Conservation (phyloP, 2,797 vertebrate species). For the Myotis myotis region DNA sequence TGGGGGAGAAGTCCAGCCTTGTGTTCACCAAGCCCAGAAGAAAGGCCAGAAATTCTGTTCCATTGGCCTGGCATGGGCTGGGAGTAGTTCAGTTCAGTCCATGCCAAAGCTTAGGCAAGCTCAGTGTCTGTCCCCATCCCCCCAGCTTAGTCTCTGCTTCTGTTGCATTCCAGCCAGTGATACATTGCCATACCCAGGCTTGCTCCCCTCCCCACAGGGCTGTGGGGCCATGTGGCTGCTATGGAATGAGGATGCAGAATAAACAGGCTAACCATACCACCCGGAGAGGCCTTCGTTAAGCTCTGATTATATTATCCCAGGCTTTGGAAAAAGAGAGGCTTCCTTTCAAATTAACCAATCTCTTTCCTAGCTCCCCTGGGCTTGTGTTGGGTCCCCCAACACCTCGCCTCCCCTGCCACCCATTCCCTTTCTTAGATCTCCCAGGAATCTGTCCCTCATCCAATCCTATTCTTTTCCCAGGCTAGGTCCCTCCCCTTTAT, state of each 20-base stretch:
- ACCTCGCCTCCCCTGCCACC: neutral
- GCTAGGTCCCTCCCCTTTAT: neutral
- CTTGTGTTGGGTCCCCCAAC: neutral
- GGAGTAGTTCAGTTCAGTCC: neutral
- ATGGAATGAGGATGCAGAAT: neutral
- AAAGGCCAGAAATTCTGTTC: neutral
- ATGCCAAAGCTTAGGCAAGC: neutral
- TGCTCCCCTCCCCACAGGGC: neutral
- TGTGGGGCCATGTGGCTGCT: neutral
- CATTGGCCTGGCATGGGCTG: neutral
- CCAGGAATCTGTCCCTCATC: neutral
- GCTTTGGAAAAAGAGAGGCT: neutral
- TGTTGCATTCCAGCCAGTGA: neutral
- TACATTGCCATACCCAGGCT: neutral
- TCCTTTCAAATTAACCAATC: neutral
- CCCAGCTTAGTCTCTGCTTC: neutral
- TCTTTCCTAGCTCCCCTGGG: neutral
- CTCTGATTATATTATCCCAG: neutral
- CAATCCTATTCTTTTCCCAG: neutral
- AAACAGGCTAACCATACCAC: neutral
- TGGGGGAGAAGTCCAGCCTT: neutral
- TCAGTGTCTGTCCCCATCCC: neutral
- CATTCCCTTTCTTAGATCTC: neutral
- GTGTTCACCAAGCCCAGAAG: neutral
- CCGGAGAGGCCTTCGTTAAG: neutral